Conservation (phyloP, 2,797 vertebrate species). For the Danio jaintianensis region DNA sequence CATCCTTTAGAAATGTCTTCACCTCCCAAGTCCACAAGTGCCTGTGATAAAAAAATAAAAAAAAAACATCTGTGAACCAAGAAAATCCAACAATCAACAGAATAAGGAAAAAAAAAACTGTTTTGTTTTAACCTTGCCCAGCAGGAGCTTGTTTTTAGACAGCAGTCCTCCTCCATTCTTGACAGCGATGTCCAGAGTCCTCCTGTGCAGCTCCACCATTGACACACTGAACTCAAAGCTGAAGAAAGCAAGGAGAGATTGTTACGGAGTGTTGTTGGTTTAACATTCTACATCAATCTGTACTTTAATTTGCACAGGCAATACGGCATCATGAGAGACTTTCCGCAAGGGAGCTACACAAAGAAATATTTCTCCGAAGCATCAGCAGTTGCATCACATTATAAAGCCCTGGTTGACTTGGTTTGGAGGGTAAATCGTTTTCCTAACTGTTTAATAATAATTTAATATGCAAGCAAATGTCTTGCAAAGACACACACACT, state of each 20-base stretch:
- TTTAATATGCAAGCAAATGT: background rate
- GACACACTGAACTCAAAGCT: conserved; percentile 97
- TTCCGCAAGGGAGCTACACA: background rate
- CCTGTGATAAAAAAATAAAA: conserved; percentile 72
- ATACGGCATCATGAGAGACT: background rate
- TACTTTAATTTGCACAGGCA: background rate
- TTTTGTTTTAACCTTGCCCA: conserved; percentile 86
- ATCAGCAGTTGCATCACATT: background rate
- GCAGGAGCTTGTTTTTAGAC: conserved; percentile 95
- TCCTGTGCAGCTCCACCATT: conserved; percentile 89
- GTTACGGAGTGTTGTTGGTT: background rate
- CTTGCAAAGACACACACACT: background rate
- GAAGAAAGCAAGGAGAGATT: conserved; percentile 23
- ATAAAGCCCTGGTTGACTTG: background rate
- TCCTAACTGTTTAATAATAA: background rate
- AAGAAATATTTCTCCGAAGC: conserved; percentile 1
- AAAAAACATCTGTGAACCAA: conserved; percentile 7
- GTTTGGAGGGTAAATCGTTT: conserved; percentile 12
- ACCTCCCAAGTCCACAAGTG: conserved; percentile 87
- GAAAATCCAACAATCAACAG: background rate
- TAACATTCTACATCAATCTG: background rate
- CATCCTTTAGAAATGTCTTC: conserved; percentile 93
- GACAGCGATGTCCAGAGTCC: conserved; percentile 93
- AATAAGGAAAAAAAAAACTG: conserved; percentile 11
- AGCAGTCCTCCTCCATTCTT: conserved; percentile 95